phyloP scores from a whole-genome alignment of 2,888 invertebrate genomes.

The Dorcus parallelipipedus region DNA sequence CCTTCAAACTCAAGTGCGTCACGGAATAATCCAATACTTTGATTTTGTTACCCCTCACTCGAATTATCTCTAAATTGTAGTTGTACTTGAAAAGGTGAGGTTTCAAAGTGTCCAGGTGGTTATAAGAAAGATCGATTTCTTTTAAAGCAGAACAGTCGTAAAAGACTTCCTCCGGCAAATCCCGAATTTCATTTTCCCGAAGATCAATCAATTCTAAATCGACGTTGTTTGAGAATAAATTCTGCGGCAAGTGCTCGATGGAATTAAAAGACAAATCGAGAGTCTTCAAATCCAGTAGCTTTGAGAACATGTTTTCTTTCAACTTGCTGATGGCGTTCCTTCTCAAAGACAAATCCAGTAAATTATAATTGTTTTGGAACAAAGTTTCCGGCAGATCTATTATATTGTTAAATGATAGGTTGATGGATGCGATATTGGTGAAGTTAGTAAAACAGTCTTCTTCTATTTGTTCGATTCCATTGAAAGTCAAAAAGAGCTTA shows the following conservation, averaged over 20 bases:
- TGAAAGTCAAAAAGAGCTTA: neutral
- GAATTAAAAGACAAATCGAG: slow-evolving; percentile 10
- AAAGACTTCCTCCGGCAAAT: slow-evolving; percentile 4
- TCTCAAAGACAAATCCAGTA: neutral
- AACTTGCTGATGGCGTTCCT: neutral
- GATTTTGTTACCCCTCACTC: slow-evolving; percentile 5
- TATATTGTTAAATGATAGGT: neutral
- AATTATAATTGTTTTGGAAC: neutral
- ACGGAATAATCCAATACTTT: slow-evolving; percentile 2
- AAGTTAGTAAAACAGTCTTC: neutral
- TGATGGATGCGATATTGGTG: neutral
- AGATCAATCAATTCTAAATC: slow-evolving; percentile 1
- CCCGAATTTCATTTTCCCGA: neutral
- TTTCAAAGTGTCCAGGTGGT: slow-evolving; percentile 4
- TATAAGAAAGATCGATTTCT: slow-evolving; percentile 7
- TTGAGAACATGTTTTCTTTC: neutral
- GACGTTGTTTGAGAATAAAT: neutral
- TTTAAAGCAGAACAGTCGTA: neutral
- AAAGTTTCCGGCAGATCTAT: neutral
- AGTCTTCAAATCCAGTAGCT: neutral
- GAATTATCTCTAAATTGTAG: slow-evolving; percentile 1
- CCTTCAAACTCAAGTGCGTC: slow-evolving; percentile 1
- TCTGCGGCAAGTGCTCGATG: slow-evolving; percentile 1
- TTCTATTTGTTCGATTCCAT: neutral
- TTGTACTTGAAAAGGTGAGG: slow-evolving; percentile 9